Base-by-base conservation (phyloP, 1,140 invertebrate species). In the Pinna nobilis region DNA sequence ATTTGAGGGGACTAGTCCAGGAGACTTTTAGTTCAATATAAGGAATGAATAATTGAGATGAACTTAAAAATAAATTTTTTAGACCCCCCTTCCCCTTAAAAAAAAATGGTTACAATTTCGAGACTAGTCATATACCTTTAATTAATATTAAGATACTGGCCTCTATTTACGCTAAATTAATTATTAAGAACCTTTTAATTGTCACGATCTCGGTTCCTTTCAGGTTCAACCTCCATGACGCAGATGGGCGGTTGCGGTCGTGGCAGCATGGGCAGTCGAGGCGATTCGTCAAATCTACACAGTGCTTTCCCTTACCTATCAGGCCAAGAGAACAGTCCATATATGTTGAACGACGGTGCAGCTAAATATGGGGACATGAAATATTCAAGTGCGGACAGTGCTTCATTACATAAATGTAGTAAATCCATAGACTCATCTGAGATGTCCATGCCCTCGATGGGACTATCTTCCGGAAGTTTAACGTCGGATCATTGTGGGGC, bases 311-410 rank as follows among this genome's bases (percentile, higher is more conserved):
- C 35, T 23, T 63, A 63, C 23, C 35, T 63, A 23, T 63, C 59
- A 13, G 59, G 59, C 35, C 59, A 63, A 35, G 59, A 63, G 37
- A 63, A 63, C 59, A 63, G 59, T 35, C 59, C 59, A 15, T 63
- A 63, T 18, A 63, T 63, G 59, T 41, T 63, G 59, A 35, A 35
- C 13, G 59, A 63, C 18, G 18, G 32, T 15, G 30, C 32, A 3
- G 13, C 3, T 25, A 44, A 44, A n/a, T 44, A 44, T 44, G 9
- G 9, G n/a, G 39, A 44, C 39, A 63, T 63, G 59, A 63, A 63
- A 63, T 63, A 63, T 63, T 44, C 59, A 13, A 37, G 37, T 25
- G 9, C 9, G 39, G 39, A 44, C 39, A 11, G 9, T 9, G n/a
- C 9, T n/a, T 11, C 39, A 9, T 11, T n/a, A 44, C n/a, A 20